Evolutionary conservation across 2,888 invertebrate species (phyloP), one percentile per base, ranked within the genome.

Genomic region (Himalopsyche japonica): DNA sequence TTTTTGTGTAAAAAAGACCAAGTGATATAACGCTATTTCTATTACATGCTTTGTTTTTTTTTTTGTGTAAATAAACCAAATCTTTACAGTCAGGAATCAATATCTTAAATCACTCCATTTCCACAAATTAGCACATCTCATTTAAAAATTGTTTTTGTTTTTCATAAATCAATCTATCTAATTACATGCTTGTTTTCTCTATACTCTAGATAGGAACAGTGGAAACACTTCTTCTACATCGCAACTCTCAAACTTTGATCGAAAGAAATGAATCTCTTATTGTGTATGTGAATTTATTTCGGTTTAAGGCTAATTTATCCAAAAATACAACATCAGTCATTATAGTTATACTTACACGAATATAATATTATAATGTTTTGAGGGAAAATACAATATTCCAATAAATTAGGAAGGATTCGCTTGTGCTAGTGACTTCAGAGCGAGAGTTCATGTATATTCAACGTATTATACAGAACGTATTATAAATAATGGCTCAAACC

Each of bases 291-390:
- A 85, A 80, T 83, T 79, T 81, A 79, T 48, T 80, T 82, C 77
- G 82, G 47, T 77, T 86, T 85, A 86, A 85, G 84, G 85, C 84
- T 86, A 86, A 85, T 84, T 79, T 81, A 70, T 86, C 85, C 82
- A 86, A 86, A 86, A 86, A 85, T 86, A 86, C 84, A 85, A 85
- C 86, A 85, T 86, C 86, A 86, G 86, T 86, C 86, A 82, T 84
- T 70, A 82, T 49, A 57, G 81, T 84, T 84, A 76, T 81, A 83
- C 70, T 85, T 84, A 79, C 82, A 84, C 27, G 79, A 80, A 86
- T 83, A 86, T 82, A 80, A 57, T 57, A 84, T 78, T 57, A 84
- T 64, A 57, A 81, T 82, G 79, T 84, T 84, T 80, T 57, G 47
- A 37, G 48, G 78, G 70, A 82, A 85, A 85, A 80, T 80, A 83